Evolutionary conservation across 2,888 invertebrate species (phyloP).

Genomic region (Drosophila kanekoi): DNA sequence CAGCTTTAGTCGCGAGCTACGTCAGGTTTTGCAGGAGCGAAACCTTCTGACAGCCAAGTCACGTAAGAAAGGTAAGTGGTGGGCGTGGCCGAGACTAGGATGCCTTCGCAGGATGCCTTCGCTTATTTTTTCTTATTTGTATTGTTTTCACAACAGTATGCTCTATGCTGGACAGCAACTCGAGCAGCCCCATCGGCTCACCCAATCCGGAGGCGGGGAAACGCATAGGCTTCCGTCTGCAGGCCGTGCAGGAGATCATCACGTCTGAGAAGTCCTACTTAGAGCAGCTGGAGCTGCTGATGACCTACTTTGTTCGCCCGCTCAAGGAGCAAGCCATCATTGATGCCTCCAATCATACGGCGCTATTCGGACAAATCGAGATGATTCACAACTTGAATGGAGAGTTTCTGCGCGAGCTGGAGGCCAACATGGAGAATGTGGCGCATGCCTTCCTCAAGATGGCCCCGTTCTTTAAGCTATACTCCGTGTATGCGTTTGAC

Average conservation of each 20-base stretch:
- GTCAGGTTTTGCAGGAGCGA: conserved; percentile 87
- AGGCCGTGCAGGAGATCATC: conserved; percentile 89
- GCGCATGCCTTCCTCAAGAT: conserved; percentile 89
- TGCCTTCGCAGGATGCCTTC: background rate
- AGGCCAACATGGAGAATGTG: conserved; percentile 87
- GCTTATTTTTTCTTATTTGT: background rate
- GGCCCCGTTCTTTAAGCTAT: conserved; percentile 91
- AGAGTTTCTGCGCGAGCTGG: conserved; percentile 87
- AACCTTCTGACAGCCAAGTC: conserved; percentile 88
- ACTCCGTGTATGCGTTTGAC: conserved; percentile 91
- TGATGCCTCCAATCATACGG: conserved; percentile 85
- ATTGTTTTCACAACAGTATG: conserved; percentile 84
- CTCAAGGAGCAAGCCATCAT: conserved; percentile 86
- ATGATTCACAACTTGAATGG: conserved; percentile 88
- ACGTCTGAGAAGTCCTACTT: conserved; percentile 90
- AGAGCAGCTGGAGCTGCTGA: conserved; percentile 88
- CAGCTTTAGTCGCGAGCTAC: conserved; percentile 87
- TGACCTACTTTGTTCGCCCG: conserved; percentile 88
- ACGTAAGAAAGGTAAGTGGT: conserved; percentile 86
- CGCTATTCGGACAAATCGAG: conserved; percentile 88
- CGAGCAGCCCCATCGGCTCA: conserved; percentile 62
- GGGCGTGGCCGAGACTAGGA: background rate
- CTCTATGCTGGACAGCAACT: conserved; percentile 86
- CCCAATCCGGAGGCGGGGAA: conserved; percentile 81
- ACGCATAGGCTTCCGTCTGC: conserved; percentile 84